Percentiles rank a stretch among this genome's conserved stretches.
These are phyloP conservation scores for Trypoxylon attenuatum DNA, from an alignment of 2,888 invertebrate species.

Conservation along the genomic window DNA sequence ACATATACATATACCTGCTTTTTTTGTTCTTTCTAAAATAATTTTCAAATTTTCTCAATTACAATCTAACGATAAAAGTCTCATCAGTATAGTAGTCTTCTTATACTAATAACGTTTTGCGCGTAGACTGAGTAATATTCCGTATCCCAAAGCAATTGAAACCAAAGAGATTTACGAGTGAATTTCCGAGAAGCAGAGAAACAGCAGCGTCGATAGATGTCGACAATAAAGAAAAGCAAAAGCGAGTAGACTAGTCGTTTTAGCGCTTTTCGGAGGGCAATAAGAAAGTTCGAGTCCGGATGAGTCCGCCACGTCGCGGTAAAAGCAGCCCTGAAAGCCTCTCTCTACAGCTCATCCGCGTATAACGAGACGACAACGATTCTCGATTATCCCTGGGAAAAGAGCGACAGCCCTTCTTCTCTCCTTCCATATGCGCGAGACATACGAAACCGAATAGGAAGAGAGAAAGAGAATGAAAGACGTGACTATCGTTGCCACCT, in stretches of 20 bases:
- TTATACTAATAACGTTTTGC: too few relatives aligned
- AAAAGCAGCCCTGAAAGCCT: constrained; percentile 43
- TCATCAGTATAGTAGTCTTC: too few relatives aligned
- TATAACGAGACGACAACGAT: constrained; percentile 58
- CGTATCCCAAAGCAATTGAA: too few relatives aligned
- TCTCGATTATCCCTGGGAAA: constrained; percentile 53
- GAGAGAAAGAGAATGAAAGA: constrained; percentile 11
- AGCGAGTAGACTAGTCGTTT: constrained; percentile 19
- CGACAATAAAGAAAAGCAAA: constrained; percentile 23
- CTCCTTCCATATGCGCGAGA: constrained; percentile 53
- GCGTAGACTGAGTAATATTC: too few relatives aligned
- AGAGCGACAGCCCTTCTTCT: too few relatives aligned
- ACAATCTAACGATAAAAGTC: too few relatives aligned
- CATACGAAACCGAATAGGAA: constrained; percentile 36
- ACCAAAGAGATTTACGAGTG: too few relatives aligned
- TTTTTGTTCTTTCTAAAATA: too few relatives aligned
- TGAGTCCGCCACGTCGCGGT: constrained; percentile 29
- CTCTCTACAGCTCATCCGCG: constrained; percentile 20
- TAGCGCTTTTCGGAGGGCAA: constrained; percentile 27
- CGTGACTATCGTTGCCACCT: constrained; percentile 39
- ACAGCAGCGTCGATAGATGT: too few relatives aligned
- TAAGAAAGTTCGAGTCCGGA: constrained; percentile 35
- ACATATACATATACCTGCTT: too few relatives aligned
- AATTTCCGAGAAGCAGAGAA: too few relatives aligned
- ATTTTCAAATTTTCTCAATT: too few relatives aligned